A percentile compares a stretch with the other conserved stretches of the same genome.
Evolutionary conservation across 2,888 invertebrate genomes (phyloP).

Genomic region (Aplocera efformata): DNA sequence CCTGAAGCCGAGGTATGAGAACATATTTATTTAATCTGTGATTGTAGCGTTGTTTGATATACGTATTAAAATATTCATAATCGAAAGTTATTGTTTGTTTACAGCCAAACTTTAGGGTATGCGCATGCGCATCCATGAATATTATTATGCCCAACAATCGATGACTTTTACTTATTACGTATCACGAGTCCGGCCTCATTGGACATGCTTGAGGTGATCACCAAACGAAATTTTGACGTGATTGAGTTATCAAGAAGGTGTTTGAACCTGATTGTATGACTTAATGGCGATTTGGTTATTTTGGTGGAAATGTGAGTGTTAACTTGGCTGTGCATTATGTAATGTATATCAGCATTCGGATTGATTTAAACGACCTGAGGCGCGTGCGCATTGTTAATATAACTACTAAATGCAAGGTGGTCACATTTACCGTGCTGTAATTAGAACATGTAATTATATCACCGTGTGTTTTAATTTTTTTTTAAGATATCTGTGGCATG

Average conservation of each 20-base stretch:
- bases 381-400: no score
- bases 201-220: slow-evolving; percentile 18
- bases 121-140: slow-evolving; percentile 17
- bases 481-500: no score
- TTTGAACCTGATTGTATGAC: slow-evolving; percentile 39
- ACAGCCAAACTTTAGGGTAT: slow-evolving; percentile 6
- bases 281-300: slow-evolving; percentile 43
- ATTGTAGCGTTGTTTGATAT: no score
- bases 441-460: no score
- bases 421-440: no score
- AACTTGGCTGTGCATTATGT: no score
- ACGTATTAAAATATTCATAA: background rate
- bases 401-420: no score
- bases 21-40: background rate
- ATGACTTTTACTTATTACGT: slow-evolving; percentile 24
- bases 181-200: slow-evolving; percentile 16
- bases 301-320: slow-evolving; percentile 19
- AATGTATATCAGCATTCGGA: no score
- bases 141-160: slow-evolving; percentile 9
- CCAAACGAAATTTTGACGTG: slow-evolving; percentile 27
- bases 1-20: background rate
- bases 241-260: slow-evolving; percentile 11
- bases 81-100: slow-evolving; percentile 22
- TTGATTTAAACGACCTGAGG: no score
- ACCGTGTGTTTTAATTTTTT: no score